Evolutionary conservation across 2,888 invertebrate genomes (phyloP), one percentile per base, ranked within the genome.

Genomic region (Acleris emargana): DNA sequence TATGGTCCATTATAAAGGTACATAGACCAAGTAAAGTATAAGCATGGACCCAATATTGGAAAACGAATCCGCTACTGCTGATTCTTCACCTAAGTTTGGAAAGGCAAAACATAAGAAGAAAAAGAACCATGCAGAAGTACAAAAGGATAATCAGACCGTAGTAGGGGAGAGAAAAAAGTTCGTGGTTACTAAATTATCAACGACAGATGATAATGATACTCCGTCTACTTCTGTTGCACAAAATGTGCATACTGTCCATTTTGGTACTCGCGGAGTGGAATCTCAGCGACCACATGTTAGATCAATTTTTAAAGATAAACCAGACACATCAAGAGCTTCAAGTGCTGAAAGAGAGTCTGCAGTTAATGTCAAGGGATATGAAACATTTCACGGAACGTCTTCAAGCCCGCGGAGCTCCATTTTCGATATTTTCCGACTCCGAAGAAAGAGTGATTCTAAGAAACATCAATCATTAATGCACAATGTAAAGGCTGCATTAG

Each of bases 41-140:
- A 17, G 45, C 69, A 92, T 92, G 92, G 91, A 92, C 84, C 92
- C 92, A 72, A 92, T 92, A 75, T 80, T 92, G 82, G 92, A 92
- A 89, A 92, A 91, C 86, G 92, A 92, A 81, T 81, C 86, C 68
- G 87, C 88, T 64, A 81, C 88, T 55, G 80, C 87, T 52, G 91
- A 90, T 62, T 85, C 89, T 54, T 84, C 87, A 25, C 78, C 77
- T 13, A 91, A 88, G 76, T 84, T 84, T 82, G 90, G 87, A 52
- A 92, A 91, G 76, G 81, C 86, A 42, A 90, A 89, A 81, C 83
- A 88, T 64, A 91, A 88, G 77, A 91, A 91, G 78, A 92, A 89
- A 75, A 90, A 86, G 68, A 82, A 73, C 68, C 78, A 80, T 68
- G 68, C 74, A 52, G 87, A 88, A 68, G 62, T 67, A 60, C 84